Evolutionary conservation across 2,797 vertebrate species (phyloP), one percentile per base, ranked within the genome.

Genomic region (Lagocephalus sceleratus): DNA sequence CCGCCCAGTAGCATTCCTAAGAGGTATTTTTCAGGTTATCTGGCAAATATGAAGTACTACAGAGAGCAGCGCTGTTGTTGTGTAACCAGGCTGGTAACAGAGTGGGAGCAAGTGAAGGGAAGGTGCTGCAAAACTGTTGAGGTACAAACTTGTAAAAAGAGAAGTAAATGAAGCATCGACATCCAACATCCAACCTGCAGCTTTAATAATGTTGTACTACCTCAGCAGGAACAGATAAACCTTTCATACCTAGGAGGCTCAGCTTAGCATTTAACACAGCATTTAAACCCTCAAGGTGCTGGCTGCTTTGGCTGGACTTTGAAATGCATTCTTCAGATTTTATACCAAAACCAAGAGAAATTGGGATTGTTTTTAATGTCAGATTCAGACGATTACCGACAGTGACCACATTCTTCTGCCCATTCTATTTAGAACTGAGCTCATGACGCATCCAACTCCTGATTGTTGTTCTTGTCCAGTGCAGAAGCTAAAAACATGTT

Each of bases 151-250:
- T 0, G 64, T 50, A 56, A 63, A 60, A 12, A 52, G 29, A 47
- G 56, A 64, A 53, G 65, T 53, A 46, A 49, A 41, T 57, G 23
- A 25, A 51, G 64, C 42, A 62, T n/a, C 12, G 41, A 48, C n/a
- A n/a, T 47, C 47, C 54, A 57, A 23, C 25, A 5, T 17, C 17
- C 2, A n/a, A n/a, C n/a, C 19, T 1, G 39, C 67, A 57, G 57
- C 10, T 47, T 57, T 5, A 9, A 17, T 78, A 58, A 74, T 17
- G 49, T 57, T 75, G 71, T 49, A 0, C 35, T 12, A 39, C 38
- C 1, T 39, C 38, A 1, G 16, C 16, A 14, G 15, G 4, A 39
- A 39, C 38, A 16, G 14, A 39, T 16, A 39, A 39, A 38, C 15
- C n/a, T n/a, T n/a, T n/a, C 3, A 16, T 38, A 12, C 12, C 2